Evolutionary conservation across 1,140 invertebrate genomes (phyloP).

Genomic region (Eubasilissa regina): DNA sequence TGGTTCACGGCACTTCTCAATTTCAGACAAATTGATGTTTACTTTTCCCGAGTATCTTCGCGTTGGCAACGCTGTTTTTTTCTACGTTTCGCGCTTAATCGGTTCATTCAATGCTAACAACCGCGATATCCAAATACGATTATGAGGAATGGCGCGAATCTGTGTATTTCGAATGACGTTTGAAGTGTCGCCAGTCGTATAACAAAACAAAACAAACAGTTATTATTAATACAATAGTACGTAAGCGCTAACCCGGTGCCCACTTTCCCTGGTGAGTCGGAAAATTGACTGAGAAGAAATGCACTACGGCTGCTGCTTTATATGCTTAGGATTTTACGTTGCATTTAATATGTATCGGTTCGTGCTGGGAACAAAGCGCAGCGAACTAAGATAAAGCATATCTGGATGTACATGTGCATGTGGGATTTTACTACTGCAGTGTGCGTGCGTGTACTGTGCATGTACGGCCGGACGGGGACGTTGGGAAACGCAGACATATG

Average conservation of each 20-base stretch:
- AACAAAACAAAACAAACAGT: background rate
- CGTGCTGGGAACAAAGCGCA: slow-evolving; percentile 42
- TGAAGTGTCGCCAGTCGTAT: background rate
- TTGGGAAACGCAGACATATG: background rate
- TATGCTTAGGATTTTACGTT: slow-evolving; percentile 26
- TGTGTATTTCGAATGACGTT: background rate
- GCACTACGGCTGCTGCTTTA: slow-evolving; percentile 18
- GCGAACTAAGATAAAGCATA: slow-evolving; percentile 41
- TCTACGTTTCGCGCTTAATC: background rate
- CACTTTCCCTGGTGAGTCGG: slow-evolving; percentile 19
- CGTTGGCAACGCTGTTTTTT: no score
- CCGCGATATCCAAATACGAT: background rate
- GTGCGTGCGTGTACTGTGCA: background rate
- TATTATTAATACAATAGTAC: background rate
- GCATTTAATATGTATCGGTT: slow-evolving; percentile 6
- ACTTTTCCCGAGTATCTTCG: no score
- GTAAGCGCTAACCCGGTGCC: background rate
- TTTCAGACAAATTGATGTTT: background rate
- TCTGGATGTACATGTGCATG: slow-evolving; percentile 38
- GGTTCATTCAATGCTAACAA: background rate
- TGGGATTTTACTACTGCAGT: slow-evolving; percentile 15
- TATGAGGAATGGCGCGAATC: background rate
- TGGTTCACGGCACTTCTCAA: background rate
- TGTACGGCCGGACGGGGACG: no score
- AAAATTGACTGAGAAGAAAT: slow-evolving; percentile 43